Evolutionary conservation across 2,113 vertebrate genomes (phyloP).

Genomic region (Salvelinus sp.): DNA sequence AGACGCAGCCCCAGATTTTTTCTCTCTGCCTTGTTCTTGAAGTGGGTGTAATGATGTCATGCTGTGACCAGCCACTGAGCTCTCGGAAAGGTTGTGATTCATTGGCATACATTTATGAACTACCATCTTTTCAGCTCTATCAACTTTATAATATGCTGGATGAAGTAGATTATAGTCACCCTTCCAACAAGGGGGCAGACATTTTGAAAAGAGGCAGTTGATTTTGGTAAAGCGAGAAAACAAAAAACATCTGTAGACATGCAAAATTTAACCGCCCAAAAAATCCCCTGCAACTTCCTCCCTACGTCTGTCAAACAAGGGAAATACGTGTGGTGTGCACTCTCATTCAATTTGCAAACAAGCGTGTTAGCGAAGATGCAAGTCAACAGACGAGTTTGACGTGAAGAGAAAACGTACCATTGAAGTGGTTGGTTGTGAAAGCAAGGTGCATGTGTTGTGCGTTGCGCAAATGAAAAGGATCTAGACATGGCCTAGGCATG

Average conservation of each 20-base stretch:
- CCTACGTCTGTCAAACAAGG: not conserved
- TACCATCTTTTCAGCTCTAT: conserved; percentile 36
- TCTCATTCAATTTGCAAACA: conserved; percentile 15
- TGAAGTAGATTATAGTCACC: conserved; percentile 3
- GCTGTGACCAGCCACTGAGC: conserved; percentile 12
- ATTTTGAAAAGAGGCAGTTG: conserved; percentile 13
- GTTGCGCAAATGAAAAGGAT: not conserved
- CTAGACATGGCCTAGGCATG: not conserved
- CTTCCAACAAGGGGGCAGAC: conserved; percentile 3
- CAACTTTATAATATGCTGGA: conserved; percentile 36
- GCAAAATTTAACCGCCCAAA: not conserved
- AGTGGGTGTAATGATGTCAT: conserved; percentile 56
- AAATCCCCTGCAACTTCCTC: conserved; percentile 1
- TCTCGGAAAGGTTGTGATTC: conserved; percentile 44
- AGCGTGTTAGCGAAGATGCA: not conserved
- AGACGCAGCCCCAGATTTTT: conserved; percentile 28
- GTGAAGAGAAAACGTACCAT: not conserved
- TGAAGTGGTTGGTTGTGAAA: not conserved
- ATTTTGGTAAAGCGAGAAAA: conserved; percentile 23
- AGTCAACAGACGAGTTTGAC: conserved; percentile 9
- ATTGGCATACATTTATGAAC: conserved; percentile 48
- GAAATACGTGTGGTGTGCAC: not conserved
- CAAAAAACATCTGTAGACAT: not conserved
- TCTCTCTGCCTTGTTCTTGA: conserved; percentile 38
- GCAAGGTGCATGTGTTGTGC: not conserved